Percentiles rank a stretch among this genome's conserved stretches.
Evolutionary conservation across 2,888 invertebrate genomes (phyloP).

Genomic region (Timema cristinae): DNA sequence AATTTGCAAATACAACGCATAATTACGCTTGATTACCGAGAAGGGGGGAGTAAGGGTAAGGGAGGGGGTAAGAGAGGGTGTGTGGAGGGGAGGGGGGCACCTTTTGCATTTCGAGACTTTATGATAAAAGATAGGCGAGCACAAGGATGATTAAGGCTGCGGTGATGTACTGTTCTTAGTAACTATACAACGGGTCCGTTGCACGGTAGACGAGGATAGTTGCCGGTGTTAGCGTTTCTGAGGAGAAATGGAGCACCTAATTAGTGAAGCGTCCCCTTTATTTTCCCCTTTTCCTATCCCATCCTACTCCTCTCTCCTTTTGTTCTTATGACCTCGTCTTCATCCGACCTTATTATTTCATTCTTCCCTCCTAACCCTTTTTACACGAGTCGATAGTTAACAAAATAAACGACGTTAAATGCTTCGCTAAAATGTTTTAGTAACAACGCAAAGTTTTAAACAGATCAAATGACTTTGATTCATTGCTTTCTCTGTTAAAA

Average conservation of each 20-base stretch:
- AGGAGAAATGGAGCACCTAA: too few relatives aligned
- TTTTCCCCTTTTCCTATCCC: neutral
- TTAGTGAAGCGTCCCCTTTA: too few relatives aligned
- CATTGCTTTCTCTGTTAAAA: too few relatives aligned
- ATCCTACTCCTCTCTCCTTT: neutral
- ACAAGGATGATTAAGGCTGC: conserved; percentile 31
- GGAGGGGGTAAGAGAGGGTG: conserved; percentile 6
- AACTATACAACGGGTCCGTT: conserved; percentile 13
- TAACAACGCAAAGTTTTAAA: too few relatives aligned
- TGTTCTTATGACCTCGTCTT: neutral
- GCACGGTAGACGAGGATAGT: too few relatives aligned
- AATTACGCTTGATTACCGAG: conserved; percentile 43
- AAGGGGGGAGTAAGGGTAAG: conserved; percentile 11
- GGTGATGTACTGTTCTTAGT: conserved; percentile 31
- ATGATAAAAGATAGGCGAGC: conserved; percentile 25
- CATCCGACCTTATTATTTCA: neutral
- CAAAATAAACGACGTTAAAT: conserved; percentile 17
- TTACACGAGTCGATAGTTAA: conserved; percentile 14
- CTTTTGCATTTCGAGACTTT: conserved; percentile 15
- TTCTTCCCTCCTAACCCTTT: conserved; percentile 9
- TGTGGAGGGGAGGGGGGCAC: conserved; percentile 12
- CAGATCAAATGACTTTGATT: too few relatives aligned
- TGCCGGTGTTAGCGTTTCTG: too few relatives aligned
- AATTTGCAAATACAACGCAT: conserved; percentile 72
- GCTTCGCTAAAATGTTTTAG: neutral